These are phyloP conservation scores for Brenthis daphne DNA, from an alignment of 2,888 invertebrate species.

Conservation along the genomic window DNA sequence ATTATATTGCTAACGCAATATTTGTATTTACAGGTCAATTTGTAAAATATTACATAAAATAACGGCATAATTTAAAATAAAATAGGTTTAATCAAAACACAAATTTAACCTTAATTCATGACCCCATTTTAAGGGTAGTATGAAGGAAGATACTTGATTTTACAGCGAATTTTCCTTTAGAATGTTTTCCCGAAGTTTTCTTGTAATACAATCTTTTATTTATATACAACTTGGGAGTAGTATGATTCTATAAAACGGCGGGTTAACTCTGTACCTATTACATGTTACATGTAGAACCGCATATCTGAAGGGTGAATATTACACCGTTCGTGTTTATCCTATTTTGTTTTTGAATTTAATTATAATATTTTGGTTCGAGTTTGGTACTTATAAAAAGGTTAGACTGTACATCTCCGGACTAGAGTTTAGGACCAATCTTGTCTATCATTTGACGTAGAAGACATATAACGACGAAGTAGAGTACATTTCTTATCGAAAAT, in stretches of 20 bases:
- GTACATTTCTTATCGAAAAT: background rate
- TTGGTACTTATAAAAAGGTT: no score
- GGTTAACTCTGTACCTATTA: slow-evolving; percentile 23
- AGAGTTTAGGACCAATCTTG: no score
- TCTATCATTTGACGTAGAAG: no score
- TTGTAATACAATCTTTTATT: slow-evolving; percentile 55
- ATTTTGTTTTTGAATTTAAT: background rate
- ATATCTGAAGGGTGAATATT: background rate
- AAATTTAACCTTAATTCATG: slow-evolving; percentile 46
- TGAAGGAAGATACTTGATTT: slow-evolving; percentile 44
- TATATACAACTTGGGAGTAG: slow-evolving; percentile 41
- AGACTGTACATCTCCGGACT: no score
- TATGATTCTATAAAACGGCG: slow-evolving; percentile 33
- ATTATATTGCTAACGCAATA: background rate
- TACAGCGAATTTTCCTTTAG: slow-evolving; percentile 45
- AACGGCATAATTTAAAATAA: slow-evolving; percentile 31
- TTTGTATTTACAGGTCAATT: slow-evolving; percentile 31
- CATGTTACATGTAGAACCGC: slow-evolving; percentile 15
- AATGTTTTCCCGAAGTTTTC: slow-evolving; percentile 43
- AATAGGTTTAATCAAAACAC: slow-evolving; percentile 44
- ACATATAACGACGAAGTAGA: background rate
- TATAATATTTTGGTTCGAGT: background rate
- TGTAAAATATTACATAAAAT: slow-evolving; percentile 25
- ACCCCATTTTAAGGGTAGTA: slow-evolving; percentile 43
- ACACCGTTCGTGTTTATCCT: background rate